Conservation (phyloP, 1,140 invertebrate genomes). For the Aphaenogaster ashmeadi region DNA sequence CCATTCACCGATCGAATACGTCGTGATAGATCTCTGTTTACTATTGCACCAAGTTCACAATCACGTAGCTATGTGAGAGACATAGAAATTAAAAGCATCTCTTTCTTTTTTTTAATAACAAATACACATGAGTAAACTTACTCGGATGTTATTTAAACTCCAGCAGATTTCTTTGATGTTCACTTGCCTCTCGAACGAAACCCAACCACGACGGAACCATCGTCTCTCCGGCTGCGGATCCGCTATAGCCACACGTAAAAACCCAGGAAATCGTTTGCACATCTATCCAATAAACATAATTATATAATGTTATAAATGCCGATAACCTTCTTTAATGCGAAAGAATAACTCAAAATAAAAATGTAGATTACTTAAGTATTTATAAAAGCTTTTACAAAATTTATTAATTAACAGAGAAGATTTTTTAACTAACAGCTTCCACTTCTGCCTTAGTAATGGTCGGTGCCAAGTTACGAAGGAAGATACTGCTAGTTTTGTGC, state of each 20-base stretch:
- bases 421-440: constrained; percentile 92
- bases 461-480: constrained; percentile 97
- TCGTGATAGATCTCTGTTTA: constrained; percentile 97
- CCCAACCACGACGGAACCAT: constrained; percentile 99
- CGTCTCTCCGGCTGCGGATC: constrained; percentile 98
- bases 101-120: background rate
- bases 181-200: constrained; percentile 98
- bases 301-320: constrained; percentile 32
- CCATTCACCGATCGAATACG: constrained; percentile 97
- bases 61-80: constrained; percentile 91
- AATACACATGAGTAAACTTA: constrained; percentile 80
- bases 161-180: constrained; percentile 99
- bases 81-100: background rate
- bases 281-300: constrained; percentile 88
- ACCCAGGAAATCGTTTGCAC: constrained; percentile 98
- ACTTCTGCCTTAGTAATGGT: constrained; percentile 98
- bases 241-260: constrained; percentile 97
- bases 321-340: constrained; percentile 3
- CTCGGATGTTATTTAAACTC: constrained; percentile 98
- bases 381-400: background rate
- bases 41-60: constrained; percentile 97
- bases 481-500: constrained; percentile 99
- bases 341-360: constrained; percentile 23
- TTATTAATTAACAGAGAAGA: constrained; percentile 21
- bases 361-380: constrained; percentile 11